A percentile compares a stretch with the other conserved stretches of the same genome.
Evolutionary conservation across 2,797 vertebrate genomes (phyloP).

Genomic region (Melanotaenia parkinsoni): DNA sequence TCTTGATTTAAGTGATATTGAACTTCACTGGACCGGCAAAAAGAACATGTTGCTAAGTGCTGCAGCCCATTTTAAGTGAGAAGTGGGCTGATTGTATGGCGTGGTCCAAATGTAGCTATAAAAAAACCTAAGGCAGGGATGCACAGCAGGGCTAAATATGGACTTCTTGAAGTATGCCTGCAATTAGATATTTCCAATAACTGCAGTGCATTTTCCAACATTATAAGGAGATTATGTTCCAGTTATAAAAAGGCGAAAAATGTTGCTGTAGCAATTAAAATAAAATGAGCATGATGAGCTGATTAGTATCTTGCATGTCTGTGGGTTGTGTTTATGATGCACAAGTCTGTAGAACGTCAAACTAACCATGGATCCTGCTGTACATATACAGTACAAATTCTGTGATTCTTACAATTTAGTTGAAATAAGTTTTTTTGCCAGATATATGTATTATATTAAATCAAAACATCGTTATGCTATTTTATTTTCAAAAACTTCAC

Average conservation of each 20-base stretch:
- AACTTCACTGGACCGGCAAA: slow-evolving; percentile 32
- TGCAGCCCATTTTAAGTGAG: slow-evolving; percentile 52
- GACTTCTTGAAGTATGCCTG: slow-evolving; percentile 16
- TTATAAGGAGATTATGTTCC: not conserved
- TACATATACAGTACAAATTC: not conserved
- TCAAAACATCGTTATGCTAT: slow-evolving; percentile 34
- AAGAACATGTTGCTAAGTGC: slow-evolving; percentile 51
- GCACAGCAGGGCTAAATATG: slow-evolving; percentile 32
- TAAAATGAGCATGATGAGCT: not conserved
- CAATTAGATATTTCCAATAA: not conserved
- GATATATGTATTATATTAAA: slow-evolving; percentile 26
- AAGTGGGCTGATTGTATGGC: slow-evolving; percentile 56
- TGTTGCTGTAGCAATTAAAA: not conserved
- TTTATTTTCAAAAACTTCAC: slow-evolving; percentile 17
- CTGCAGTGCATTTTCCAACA: not conserved
- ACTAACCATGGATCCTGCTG: not conserved
- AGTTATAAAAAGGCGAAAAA: not conserved
- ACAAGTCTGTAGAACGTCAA: not conserved
- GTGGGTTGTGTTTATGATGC: not conserved
- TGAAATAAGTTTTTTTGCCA: slow-evolving; percentile 7
- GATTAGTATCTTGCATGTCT: not conserved
- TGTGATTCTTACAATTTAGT: slow-evolving; percentile 14
- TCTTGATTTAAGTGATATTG: slow-evolving; percentile 18
- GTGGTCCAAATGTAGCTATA: slow-evolving; percentile 38
- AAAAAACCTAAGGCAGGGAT: slow-evolving; percentile 25